Evolutionary conservation across 2,797 vertebrate genomes (phyloP).

Genomic region (Megaceryle alcyon): DNA sequence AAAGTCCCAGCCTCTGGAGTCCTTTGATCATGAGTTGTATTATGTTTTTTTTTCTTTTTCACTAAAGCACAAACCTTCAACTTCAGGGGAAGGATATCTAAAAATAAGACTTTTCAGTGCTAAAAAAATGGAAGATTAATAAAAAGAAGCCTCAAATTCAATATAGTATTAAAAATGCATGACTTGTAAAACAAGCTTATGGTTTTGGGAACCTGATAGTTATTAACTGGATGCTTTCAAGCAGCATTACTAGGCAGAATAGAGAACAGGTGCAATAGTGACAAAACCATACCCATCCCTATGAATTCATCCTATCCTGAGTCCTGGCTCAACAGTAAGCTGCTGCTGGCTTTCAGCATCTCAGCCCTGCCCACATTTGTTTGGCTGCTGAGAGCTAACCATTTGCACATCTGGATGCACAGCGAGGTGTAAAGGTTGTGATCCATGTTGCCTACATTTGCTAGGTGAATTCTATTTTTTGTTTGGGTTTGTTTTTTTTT

Average conservation of each 20-base stretch:
- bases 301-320: background rate
- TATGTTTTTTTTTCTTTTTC: background rate
- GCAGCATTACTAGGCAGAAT: background rate
- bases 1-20: background rate
- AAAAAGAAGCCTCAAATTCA: constrained; percentile 5
- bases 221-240: background rate
- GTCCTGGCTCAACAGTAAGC: background rate
- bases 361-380: background rate
- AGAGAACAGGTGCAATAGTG: background rate
- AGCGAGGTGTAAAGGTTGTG: background rate
- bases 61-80: background rate
- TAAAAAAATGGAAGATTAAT: background rate
- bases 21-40: background rate
- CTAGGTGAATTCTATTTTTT: background rate
- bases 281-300: background rate
- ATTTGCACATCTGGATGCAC: background rate
- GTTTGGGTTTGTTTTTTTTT: background rate
- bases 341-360: background rate
- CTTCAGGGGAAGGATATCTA: background rate
- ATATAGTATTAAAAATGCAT: background rate
- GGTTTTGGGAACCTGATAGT: background rate
- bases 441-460: background rate
- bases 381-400: background rate
- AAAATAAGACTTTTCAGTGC: background rate
- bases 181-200: background rate